phyloP scores from a whole-genome alignment of 2,113 vertebrate genomes.

The Perca schrenkii region DNA sequence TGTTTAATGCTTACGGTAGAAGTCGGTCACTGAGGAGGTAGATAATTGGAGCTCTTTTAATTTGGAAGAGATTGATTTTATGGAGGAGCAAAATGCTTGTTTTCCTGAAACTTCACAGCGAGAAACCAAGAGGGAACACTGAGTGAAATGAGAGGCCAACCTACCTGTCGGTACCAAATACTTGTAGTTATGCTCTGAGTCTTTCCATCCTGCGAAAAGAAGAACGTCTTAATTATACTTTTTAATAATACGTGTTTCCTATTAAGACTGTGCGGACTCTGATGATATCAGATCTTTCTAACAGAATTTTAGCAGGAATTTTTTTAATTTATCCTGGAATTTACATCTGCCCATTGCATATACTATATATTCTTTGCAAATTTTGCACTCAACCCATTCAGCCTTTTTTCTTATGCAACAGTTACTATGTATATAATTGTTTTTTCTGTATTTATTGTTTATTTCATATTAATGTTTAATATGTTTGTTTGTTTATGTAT shows the following conservation, averaged over 20 bases:
- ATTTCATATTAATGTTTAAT: too few relatives aligned
- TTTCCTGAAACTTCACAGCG: not conserved
- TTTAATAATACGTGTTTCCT: not conserved
- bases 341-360: too few relatives aligned
- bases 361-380: too few relatives aligned
- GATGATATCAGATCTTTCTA: not conserved
- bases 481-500: too few relatives aligned
- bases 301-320: not conserved
- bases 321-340: too few relatives aligned
- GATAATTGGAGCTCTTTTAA: not conserved
- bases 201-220: conserved; percentile 86
- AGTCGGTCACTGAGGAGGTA: not conserved
- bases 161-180: conserved; percentile 90
- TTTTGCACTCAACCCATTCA: too few relatives aligned
- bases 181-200: conserved; percentile 90
- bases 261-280: not conserved
- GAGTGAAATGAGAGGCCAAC: not conserved
- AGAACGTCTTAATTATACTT: not conserved
- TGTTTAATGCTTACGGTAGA: not conserved
- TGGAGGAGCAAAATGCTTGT: not conserved
- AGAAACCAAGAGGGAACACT: not conserved
- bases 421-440: too few relatives aligned
- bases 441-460: too few relatives aligned
- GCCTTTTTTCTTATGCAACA: too few relatives aligned
- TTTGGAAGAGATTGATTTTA: not conserved